A percentile compares a stretch with the other conserved stretches of the same genome.
These are phyloP conservation scores for Ictalurus punctatus DNA, from an alignment of 2,113 vertebrate species.

Conservation along the genomic window DNA sequence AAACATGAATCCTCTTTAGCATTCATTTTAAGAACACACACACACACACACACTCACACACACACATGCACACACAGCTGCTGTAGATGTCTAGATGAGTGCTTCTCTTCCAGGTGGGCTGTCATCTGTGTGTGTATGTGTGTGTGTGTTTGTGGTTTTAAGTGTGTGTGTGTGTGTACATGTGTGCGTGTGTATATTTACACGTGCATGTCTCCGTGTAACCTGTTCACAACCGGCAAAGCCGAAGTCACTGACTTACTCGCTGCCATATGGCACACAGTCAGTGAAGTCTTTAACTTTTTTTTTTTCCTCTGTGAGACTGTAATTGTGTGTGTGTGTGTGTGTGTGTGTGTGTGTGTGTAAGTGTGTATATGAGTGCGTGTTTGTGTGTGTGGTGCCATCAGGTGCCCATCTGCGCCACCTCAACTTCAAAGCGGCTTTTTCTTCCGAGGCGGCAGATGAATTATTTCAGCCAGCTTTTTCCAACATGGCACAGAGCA, in stretches of 20 bases:
- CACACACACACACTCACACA: slow-evolving; percentile 5
- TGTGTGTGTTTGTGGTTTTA: not conserved
- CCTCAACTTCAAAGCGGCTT: slow-evolving; percentile 61
- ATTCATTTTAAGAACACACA: slow-evolving; percentile 34
- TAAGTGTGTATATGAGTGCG: slow-evolving; percentile 24
- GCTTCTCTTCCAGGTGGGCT: slow-evolving; percentile 20
- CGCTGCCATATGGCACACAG: slow-evolving; percentile 43
- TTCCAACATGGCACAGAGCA: slow-evolving; percentile 53
- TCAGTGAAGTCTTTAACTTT: slow-evolving; percentile 33
- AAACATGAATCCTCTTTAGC: slow-evolving; percentile 37
- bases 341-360: slow-evolving; percentile 23
- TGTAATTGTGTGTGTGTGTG: slow-evolving; percentile 16
- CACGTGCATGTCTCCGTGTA: slow-evolving; percentile 10
- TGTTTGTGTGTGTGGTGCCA: slow-evolving; percentile 38
- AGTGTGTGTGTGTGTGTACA: not conserved
- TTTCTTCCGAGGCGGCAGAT: slow-evolving; percentile 56
- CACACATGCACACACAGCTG: not conserved
- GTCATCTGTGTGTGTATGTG: slow-evolving; percentile 16
- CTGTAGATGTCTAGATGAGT: slow-evolving; percentile 7
- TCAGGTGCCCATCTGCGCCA: slow-evolving; percentile 64
- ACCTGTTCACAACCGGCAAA: slow-evolving; percentile 15
- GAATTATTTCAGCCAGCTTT: slow-evolving; percentile 64
- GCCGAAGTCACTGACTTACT: slow-evolving; percentile 35
- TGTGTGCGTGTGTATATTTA: not conserved
- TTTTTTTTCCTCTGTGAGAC: slow-evolving; percentile 11